phyloP scores from a whole-genome alignment of 2,888 invertebrate species.

The Philonicus albiceps region DNA sequence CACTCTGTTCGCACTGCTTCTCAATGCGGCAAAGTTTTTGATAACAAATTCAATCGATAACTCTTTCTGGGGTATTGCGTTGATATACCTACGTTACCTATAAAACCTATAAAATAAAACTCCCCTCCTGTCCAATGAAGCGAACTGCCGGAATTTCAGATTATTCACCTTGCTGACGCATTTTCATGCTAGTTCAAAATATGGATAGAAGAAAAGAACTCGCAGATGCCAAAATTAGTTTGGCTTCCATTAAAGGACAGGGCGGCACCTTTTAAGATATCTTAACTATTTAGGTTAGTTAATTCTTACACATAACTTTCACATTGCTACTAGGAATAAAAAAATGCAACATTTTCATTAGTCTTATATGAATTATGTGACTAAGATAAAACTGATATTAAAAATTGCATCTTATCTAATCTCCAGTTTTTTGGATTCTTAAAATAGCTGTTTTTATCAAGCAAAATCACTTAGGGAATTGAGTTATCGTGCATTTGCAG shows the following conservation, averaged over 20 bases:
- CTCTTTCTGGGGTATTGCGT: not conserved
- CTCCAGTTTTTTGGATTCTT: not conserved
- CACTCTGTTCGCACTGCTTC: not conserved
- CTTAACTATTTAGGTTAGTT: not conserved
- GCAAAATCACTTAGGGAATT: not conserved
- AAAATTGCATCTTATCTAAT: not conserved
- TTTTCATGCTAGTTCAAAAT: not conserved
- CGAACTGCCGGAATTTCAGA: not conserved
- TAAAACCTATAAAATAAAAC: not conserved
- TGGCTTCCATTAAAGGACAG: not conserved
- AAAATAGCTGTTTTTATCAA: not conserved
- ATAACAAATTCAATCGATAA: not conserved
- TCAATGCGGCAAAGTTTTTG: not conserved
- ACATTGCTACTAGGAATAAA: not conserved
- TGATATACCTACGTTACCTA: not conserved
- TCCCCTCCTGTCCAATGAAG: not conserved
- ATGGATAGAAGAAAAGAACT: not conserved
- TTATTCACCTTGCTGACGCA: not conserved
- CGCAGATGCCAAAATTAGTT: not conserved
- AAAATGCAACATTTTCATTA: not conserved
- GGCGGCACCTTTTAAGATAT: not conserved
- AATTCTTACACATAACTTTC: not conserved
- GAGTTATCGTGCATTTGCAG: not conserved
- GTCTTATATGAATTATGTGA: not conserved
- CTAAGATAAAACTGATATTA: not conserved